Base-by-base conservation (phyloP, 2,113 vertebrate species). In the Hemiscyllium ocellatum region DNA sequence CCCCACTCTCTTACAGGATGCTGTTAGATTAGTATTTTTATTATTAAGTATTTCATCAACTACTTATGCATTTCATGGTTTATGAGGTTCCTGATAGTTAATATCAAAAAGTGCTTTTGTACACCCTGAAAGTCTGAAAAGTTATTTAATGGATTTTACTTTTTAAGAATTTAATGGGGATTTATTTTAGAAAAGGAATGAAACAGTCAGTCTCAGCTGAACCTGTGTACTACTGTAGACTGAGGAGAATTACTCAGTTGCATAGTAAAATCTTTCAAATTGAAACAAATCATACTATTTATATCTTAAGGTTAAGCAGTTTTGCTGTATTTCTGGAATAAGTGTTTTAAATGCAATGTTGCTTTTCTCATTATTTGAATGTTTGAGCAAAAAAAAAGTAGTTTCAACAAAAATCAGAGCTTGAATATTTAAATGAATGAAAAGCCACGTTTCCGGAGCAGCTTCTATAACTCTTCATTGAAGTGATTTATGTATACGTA, bases 401-500 rank as follows among this genome's bases (percentile, higher is more conserved):
- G 56, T 61, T 66, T 56, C 10, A 33, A 47, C n/a, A 90, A 91
- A 91, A 91, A 66, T 24, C 8, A 61, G 50, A 72, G 3, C 10
- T 72, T 95, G 91, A 70, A 69, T 72, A 95, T 50, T 61, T 76
- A 52, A 95, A 2, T 95, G 76, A 66, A 68, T 93, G 66, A 68
- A 72, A 95, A 69, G 37, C n/a, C 66, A 24, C 70, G 47, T 76
- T 72, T 29, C 94, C 22, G 26, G n/a, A 50, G 61, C 26, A 33
- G 10, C 50, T 29, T n/a, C 52, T 90, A 52, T 90, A 33, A 52
- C 15, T 61, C 13, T 90, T 1, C 50, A 3, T 90, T 61, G 87
- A 33, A 90, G 76, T 42, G 70, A 50, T 95, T 95, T 72, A 19
- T 95, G 94, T 72, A 95, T 50, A 76, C 52, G 47, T 95, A 97